Conservation (phyloP, 2,113 vertebrate genomes). For the Delphinapterus leucas region DNA sequence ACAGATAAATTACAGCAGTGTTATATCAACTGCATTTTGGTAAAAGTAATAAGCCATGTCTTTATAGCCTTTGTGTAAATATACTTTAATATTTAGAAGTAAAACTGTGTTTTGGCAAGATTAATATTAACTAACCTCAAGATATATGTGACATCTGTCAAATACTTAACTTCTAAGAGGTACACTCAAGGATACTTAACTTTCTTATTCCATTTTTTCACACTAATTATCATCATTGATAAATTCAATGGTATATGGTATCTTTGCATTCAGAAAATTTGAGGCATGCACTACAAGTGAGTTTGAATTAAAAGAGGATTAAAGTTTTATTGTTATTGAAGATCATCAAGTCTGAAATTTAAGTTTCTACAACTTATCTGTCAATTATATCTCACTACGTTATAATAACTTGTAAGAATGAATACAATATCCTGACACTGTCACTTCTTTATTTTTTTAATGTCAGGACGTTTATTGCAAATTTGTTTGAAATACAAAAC, state of each 20-base stretch:
- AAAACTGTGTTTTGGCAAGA: conserved; percentile 32
- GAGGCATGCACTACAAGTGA: neutral
- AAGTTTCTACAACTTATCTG: neutral
- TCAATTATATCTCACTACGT: neutral
- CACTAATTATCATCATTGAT: neutral
- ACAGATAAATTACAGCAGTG: conserved; percentile 63
- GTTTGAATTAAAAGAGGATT: neutral
- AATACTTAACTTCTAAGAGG: conserved; percentile 40
- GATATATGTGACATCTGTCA: neutral
- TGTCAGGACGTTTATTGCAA: too few relatives aligned
- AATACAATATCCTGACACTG: neutral
- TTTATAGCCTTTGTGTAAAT: conserved; percentile 51
- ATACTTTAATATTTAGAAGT: conserved; percentile 50
- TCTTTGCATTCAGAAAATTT: neutral
- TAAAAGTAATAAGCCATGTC: conserved; percentile 61
- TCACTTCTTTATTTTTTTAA: neutral
- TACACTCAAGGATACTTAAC: neutral
- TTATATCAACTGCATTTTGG: conserved; percentile 39
- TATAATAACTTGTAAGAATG: neutral
- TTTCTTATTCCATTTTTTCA: neutral
- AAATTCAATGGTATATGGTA: neutral
- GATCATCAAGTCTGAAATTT: neutral
- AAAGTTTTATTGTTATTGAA: conserved; percentile 17
- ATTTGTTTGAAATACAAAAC: too few relatives aligned
- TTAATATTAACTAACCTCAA: conserved; percentile 34